Evolutionary conservation across 2,888 invertebrate species (phyloP), one percentile per base, ranked within the genome.

Genomic region (Cheilosia vernalis): DNA sequence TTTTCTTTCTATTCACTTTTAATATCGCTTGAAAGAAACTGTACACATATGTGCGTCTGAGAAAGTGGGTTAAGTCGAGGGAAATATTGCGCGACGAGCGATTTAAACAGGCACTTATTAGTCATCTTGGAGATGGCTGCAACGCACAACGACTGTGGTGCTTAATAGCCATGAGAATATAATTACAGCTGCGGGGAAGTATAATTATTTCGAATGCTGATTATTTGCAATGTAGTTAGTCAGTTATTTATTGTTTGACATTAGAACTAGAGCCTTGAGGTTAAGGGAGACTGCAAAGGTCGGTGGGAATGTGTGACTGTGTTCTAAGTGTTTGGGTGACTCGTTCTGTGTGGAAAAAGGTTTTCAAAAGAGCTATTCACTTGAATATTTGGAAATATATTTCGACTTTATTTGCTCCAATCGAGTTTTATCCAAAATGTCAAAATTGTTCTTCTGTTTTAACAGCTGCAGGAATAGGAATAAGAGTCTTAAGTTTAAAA

Each of bases 61-160:
- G 72, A 79, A 79, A 79, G 79, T 79, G 64, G 78, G 78, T 63
- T 79, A 79, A 79, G 51, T 64, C 51, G 53, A 30, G 70, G 66
- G 72, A 51, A 70, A 70, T 51, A 40, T 17, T 72, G 47, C 42
- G 79, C 58, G 72, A 51, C 66, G 58, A 72, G 30, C 30, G 61
- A 63, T 63, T 63, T 56, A 56, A 58, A 72, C 56, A 64, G 42
- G 15, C 60, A 17, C 13, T 55, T 56, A 56, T 78, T 78, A 78
- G 78, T 78, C 78, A 78, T 70, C 33, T 24, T 19, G 21, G 44
- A 49, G 47, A 17, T 60, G 72, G 37, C 66, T 30, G n/a, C 53
- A 77, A 56, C 24, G 40, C 49, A 13, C 53, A 77, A 56, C 24
- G 49, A 58, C 40, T 51, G 13, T 74, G 49, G 40, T 19, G 27